A percentile compares a stretch with the other conserved stretches of the same genome.
phyloP scores from a whole-genome alignment of 2,797 vertebrate species.

The Channallabes apus region DNA sequence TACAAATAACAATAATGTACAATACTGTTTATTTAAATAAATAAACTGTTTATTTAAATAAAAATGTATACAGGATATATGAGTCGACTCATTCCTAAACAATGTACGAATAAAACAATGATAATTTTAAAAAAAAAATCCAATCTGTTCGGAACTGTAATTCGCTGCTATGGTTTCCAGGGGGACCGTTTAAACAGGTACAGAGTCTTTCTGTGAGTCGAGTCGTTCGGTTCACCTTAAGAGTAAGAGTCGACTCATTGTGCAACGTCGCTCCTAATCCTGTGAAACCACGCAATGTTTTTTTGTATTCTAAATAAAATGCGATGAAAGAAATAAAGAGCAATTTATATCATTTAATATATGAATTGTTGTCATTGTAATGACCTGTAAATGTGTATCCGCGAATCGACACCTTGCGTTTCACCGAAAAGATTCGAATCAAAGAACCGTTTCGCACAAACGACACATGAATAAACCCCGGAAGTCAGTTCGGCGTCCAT shows the following conservation, averaged over 20 bases:
- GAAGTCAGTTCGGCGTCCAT: neutral
- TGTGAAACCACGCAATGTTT: neutral
- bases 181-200: neutral
- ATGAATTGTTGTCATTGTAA: no score
- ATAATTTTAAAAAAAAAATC: neutral
- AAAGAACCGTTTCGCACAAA: neutral
- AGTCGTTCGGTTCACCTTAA: neutral
- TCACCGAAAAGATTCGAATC: neutral
- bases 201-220: neutral
- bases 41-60: no score
- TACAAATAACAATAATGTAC: no score
- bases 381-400: no score
- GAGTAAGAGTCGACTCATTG: neutral
- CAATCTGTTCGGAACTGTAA: neutral
- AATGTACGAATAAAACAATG: no score
- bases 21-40: no score
- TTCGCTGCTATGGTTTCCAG: neutral
- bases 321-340: no score
- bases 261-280: neutral
- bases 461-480: neutral
- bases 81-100: neutral
- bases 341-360: no score
- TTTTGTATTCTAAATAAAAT: no score
- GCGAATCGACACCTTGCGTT: no score
- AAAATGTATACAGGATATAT: no score